Base-by-base conservation (phyloP, 2,113 vertebrate species). In the Notothenia rossii region DNA sequence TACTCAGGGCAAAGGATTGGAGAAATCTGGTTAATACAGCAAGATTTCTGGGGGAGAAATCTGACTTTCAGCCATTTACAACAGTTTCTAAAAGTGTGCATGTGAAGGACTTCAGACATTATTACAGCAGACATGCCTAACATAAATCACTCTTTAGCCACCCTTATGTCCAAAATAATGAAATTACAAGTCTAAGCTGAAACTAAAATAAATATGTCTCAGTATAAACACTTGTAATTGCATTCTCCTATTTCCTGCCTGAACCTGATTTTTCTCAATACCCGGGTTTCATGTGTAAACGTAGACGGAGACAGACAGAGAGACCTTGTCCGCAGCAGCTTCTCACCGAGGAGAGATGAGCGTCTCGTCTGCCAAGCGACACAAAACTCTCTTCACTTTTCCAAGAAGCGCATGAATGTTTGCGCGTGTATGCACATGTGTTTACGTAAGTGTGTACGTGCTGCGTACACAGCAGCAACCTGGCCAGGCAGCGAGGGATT, bases 401-500 rank as follows among this genome's bases (percentile, higher is more conserved):
- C 83, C 85, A 69, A 68, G 59, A 70, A 77, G 53, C 53, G 25
- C 15, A 14, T 4, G 36, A 48, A 29, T 29, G 62, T 66, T 51
- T 46, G 79, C 14, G 18, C 33, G 40, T 29, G 73, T 22, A 55
- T 48, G 70, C 67, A 55, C 48, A 22, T 45, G 73, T 71, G 66
- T 89, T 79, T 33, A 33, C 78, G 36, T 25, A 58, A 76, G 79
- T 79, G 66, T 75, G 69, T 89, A 79, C 51, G 76, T 83, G 88
- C 78, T 3, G 72, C 13, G 9, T 70, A 48, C 14, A n/a, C 75
- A 43, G 22, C 66, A 70, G 80, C 50, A n/a, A 82, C 76, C 81
- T 67, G 79, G 76, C 75, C 72, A 40, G 51, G 68, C 87, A 73
- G 75, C 2, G 14, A 78, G 70, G 71, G 77, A 91, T 91, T 89